These are phyloP conservation scores for Seira sanloemensis DNA, from an alignment of 2,888 invertebrate genomes.

Conservation along the genomic window DNA sequence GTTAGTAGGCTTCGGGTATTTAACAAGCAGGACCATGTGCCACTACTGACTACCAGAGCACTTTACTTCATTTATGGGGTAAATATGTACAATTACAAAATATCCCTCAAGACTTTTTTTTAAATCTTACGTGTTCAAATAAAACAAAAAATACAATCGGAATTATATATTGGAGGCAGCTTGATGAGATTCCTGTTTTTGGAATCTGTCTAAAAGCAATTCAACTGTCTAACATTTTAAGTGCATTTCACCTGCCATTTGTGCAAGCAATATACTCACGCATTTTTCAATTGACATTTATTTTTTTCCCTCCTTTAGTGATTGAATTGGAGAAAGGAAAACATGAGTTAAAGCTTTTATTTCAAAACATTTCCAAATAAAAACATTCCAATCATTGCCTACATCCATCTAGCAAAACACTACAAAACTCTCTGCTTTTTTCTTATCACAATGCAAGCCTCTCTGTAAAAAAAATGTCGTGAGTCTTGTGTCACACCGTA, in stretches of 20 bases:
- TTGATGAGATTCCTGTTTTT: background rate
- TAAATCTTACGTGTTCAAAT: background rate
- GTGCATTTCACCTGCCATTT: background rate
- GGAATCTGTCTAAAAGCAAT: background rate
- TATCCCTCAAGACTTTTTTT: background rate
- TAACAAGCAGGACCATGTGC: background rate
- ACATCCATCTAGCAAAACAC: conserved; percentile 19
- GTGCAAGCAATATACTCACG: background rate
- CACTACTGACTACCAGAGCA: background rate
- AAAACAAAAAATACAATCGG: background rate
- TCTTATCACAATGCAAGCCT: no score
- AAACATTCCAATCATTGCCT: conserved; percentile 51
- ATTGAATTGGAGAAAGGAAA: conserved; percentile 1
- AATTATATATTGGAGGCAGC: background rate
- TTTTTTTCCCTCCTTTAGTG: background rate
- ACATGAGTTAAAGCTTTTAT: conserved; percentile 50
- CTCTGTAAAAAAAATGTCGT: no score
- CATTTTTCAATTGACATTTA: background rate
- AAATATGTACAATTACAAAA: no score
- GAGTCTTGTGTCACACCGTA: no score
- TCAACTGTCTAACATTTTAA: background rate
- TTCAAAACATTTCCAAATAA: conserved; percentile 59
- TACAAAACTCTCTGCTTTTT: no score
- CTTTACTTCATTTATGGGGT: background rate
- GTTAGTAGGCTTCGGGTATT: background rate